Conservation (phyloP, 2,797 vertebrate species). For the Muraenolepis orangiensis region DNA sequence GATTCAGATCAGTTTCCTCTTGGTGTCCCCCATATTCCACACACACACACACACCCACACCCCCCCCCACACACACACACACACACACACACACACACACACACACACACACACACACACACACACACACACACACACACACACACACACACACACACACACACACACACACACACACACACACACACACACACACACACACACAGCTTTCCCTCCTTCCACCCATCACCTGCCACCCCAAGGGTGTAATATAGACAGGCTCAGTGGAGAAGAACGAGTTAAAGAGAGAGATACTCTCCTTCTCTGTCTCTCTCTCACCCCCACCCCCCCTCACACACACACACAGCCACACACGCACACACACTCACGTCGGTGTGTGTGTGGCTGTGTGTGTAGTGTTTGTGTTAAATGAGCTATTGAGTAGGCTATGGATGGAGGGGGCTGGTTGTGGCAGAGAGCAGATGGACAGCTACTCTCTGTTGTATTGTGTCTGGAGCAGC, state of each 20-base stretch:
- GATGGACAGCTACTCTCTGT: conserved; percentile 81
- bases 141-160: conserved; percentile 20
- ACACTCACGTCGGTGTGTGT: conserved; percentile 8
- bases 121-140: conserved; percentile 16
- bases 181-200: conserved; percentile 15
- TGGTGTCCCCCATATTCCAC: conserved; percentile 46
- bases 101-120: conserved; percentile 20
- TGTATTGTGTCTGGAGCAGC: conserved; percentile 80
- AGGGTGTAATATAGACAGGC: conserved; percentile 65
- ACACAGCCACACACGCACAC: too few species aligned
- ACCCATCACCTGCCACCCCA: conserved; percentile 72
- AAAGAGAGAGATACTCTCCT: conserved; percentile 72
- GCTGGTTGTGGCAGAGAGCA: conserved; percentile 74
- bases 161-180: conserved; percentile 23
- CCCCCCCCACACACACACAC: conserved; percentile 20
- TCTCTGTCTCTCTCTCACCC: conserved; percentile 36
- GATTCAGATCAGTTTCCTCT: conserved; percentile 70
- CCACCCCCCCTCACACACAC: conserved; percentile 59
- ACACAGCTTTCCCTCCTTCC: conserved; percentile 56
- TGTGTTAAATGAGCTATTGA: conserved; percentile 90
- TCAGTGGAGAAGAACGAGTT: conserved; percentile 86
- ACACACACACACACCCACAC: conserved; percentile 15
- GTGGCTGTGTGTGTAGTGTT: conserved; percentile 56
- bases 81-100: conserved; percentile 15
- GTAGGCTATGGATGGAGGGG: conserved; percentile 61